Evolutionary conservation across 1,140 invertebrate species (phyloP).

Genomic region (Trypoxylus dichotomus): DNA sequence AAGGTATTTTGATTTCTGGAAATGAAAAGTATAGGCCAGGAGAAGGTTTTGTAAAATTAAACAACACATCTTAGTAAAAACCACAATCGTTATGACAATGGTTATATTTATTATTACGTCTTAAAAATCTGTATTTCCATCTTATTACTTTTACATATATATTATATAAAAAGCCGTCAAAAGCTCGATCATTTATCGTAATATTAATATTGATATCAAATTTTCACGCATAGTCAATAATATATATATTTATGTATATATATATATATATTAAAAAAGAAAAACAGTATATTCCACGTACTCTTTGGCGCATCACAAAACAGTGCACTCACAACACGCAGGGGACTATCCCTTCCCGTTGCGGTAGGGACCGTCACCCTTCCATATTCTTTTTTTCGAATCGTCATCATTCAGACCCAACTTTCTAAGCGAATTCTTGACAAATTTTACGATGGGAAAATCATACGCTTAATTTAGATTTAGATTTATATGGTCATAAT

Average conservation of each 20-base stretch:
- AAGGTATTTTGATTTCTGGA: not conserved
- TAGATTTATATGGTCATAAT: not conserved
- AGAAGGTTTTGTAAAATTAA: constrained; percentile 10
- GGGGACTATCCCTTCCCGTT: not conserved
- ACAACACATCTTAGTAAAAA: constrained; percentile 37
- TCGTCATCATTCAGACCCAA: not conserved
- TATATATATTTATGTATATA: not conserved
- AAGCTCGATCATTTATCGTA: constrained; percentile 55
- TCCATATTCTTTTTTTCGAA: not conserved
- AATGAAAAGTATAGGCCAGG: not conserved
- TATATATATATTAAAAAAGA: constrained; percentile 46
- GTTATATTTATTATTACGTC: constrained; percentile 51
- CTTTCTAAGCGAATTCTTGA: no score
- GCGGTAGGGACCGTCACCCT: not conserved
- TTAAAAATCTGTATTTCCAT: constrained; percentile 53
- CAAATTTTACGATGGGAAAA: no score
- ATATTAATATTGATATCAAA: constrained; percentile 52
- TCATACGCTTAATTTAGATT: no score
- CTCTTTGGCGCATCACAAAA: constrained; percentile 36
- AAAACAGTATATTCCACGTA: constrained; percentile 45
- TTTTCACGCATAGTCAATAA: constrained; percentile 47
- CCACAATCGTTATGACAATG: constrained; percentile 46
- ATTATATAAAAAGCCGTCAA: constrained; percentile 52
- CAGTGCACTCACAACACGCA: constrained; percentile 28
- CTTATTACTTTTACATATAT: constrained; percentile 51